A percentile compares a stretch with the other conserved stretches of the same genome.
Evolutionary conservation across 2,797 vertebrate genomes (phyloP).

Genomic region (Natrix natrix): DNA sequence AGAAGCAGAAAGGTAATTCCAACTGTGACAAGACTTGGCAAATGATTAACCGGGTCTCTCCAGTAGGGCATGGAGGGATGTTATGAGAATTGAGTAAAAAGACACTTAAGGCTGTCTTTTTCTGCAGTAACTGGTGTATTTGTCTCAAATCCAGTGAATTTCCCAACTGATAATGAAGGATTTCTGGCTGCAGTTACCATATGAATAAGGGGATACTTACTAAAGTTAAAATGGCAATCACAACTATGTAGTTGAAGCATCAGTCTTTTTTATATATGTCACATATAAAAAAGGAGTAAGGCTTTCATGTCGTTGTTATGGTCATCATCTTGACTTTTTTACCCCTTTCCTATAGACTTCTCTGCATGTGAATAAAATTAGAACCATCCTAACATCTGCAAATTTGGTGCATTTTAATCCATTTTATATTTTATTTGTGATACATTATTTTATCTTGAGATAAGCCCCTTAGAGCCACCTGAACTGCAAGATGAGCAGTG

Average conservation of each 20-base stretch:
- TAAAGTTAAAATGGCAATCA: neutral
- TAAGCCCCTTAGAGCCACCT: neutral
- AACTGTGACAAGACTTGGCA: neutral
- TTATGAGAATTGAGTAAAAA: neutral
- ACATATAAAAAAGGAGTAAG: neutral
- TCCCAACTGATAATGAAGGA: neutral
- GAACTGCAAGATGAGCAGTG: neutral
- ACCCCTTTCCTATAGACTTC: neutral
- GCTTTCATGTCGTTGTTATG: neutral
- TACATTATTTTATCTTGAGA: too few species aligned
- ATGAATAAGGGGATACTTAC: neutral
- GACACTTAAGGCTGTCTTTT: neutral
- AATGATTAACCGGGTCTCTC: neutral
- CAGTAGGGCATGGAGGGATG: neutral
- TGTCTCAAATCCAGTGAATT: neutral
- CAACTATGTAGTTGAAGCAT: neutral
- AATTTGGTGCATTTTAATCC: neutral
- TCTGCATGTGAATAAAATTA: neutral
- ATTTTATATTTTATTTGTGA: neutral
- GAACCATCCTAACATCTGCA: neutral
- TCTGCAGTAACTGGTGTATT: neutral
- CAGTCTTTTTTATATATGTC: neutral
- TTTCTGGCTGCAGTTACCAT: neutral
- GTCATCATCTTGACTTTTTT: neutral
- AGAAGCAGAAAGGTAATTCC: constrained; percentile 87